These are phyloP conservation scores for Tineola bisselliella DNA, from an alignment of 2,888 invertebrate genomes.

Conservation along the genomic window DNA sequence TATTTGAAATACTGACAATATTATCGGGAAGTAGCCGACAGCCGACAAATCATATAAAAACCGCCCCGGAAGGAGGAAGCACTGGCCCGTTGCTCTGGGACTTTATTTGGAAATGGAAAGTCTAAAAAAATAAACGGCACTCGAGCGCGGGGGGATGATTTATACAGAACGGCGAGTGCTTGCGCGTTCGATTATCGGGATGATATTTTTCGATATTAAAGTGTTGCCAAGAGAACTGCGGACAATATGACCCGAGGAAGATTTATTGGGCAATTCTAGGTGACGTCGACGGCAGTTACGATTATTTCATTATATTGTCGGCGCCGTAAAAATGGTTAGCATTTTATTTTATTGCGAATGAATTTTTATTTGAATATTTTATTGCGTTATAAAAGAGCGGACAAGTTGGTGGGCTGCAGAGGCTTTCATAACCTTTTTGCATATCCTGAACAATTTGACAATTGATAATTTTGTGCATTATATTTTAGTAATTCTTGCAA, in stretches of 20 bases:
- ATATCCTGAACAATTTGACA: too few species aligned
- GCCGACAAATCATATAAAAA: conserved; percentile 65
- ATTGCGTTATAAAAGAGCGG: conserved; percentile 51
- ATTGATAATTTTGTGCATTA: too few species aligned
- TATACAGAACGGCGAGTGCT: conserved; percentile 51
- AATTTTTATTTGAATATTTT: conserved; percentile 65
- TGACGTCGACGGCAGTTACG: conserved; percentile 63
- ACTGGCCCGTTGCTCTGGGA: conserved; percentile 61
- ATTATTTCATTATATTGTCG: conserved; percentile 67
- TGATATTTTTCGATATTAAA: conserved; percentile 69
- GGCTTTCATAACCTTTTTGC: too few species aligned
- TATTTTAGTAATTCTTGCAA: too few species aligned
- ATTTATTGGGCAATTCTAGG: conserved; percentile 63
- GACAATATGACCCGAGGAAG: conserved; percentile 67
- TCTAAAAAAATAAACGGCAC: conserved; percentile 66
- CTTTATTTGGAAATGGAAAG: conserved; percentile 68
- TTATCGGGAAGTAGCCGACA: conserved; percentile 62
- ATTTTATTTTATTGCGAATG: conserved; percentile 61
- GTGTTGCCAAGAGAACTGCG: conserved; percentile 63
- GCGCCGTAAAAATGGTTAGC: conserved; percentile 65
- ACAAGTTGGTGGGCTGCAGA: background rate
- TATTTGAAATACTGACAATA: conserved; percentile 68
- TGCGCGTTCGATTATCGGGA: conserved; percentile 60
- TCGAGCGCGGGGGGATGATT: conserved; percentile 55
- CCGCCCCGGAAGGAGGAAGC: conserved; percentile 67